Evolutionary conservation across 2,888 invertebrate species (phyloP), one percentile per base, ranked within the genome.

Genomic region (Parnassius smintheus): DNA sequence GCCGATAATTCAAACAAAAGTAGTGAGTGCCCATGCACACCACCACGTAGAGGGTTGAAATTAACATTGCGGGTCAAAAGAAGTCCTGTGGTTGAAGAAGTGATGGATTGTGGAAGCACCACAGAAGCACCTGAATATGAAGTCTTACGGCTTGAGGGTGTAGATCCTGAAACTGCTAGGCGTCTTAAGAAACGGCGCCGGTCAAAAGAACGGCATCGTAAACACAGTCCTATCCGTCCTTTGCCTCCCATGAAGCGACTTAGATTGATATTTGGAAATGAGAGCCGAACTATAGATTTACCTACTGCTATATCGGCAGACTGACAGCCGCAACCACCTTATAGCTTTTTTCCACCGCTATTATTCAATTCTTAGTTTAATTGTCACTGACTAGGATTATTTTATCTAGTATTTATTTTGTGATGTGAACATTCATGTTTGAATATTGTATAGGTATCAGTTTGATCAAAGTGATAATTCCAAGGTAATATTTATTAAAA

Each of bases 251-350:
- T 96, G 94, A 98, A 97, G 88, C 94, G 97, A 77, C 92, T 98
- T 82, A 94, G 96, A 78, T 92, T 98, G 78, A 97, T 96, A 77
- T 96, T 97, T 78, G 97, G 97, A 73, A 96, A 97, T 83, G 97
- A 97, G 85, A 96, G 96, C 79, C 96, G 95, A 80, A 97, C 96
- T 80, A 97, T 97, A 81, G 96, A 97, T 92, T 94, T 97, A 92
- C 96, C 97, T 86, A 93, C 95, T 90, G 94, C 94, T 88, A 92
- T 94, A 77, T 91, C 92, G 78, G 93, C 92, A 85, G 91, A 91
- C 89, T 91, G 92, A 92, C 91, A 85, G 85, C 81, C 83, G 76
- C 85, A 81, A 83, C 73, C 78, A 80, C 70, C 80, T 83, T 87
- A 83, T 83, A 81, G 85, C 83, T 83, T 83, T 80, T 79, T 85